These are phyloP conservation scores for Amazona vittata DNA, from an alignment of 2,113 vertebrate genomes.

Conservation along the genomic window DNA sequence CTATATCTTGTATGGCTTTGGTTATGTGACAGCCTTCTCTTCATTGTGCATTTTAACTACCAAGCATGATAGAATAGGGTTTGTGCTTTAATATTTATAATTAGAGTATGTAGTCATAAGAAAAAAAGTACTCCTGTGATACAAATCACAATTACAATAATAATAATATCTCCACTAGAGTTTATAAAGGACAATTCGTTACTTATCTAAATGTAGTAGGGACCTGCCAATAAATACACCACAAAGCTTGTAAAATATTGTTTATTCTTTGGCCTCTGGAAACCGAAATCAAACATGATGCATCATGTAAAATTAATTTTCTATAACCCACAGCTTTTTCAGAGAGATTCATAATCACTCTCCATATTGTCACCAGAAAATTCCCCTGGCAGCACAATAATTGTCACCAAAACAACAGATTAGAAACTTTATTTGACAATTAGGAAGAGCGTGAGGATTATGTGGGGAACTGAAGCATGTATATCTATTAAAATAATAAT, in stretches of 20 bases:
- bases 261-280: neutral
- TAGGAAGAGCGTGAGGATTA: neutral
- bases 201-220: neutral
- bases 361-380: neutral
- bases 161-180: neutral
- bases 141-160: neutral
- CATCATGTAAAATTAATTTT: neutral
- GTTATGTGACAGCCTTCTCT: neutral
- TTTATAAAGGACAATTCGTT: neutral
- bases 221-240: neutral
- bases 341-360: neutral
- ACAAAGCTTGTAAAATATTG: neutral
- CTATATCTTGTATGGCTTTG: neutral
- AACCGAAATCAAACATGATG: neutral
- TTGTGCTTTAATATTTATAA: neutral
- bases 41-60: neutral
- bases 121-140: neutral
- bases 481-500: conserved; percentile 2
- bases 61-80: neutral
- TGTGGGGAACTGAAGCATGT: neutral
- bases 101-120: neutral
- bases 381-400: neutral
- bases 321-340: neutral
- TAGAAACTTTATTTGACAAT: neutral
- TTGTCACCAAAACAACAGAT: neutral